Percentiles rank a stretch among this genome's conserved stretches.
Conservation (phyloP, 1,140 invertebrate genomes). For the Drosophila subpulchrella region DNA sequence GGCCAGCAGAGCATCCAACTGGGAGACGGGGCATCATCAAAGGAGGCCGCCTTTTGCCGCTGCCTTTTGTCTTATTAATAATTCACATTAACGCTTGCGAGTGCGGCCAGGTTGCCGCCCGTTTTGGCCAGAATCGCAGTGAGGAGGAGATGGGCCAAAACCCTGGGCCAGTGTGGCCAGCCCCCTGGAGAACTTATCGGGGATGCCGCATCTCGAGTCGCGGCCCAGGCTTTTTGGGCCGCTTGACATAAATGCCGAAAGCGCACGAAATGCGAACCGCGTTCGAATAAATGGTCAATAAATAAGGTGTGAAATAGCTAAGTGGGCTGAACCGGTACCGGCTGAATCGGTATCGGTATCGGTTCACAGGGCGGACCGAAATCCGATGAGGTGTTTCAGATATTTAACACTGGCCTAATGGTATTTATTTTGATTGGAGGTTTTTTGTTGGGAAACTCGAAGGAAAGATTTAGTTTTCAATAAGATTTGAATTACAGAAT, state of each 20-base stretch:
- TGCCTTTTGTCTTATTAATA: constrained; percentile 84
- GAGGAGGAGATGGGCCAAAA: not conserved
- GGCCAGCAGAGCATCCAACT: constrained; percentile 6
- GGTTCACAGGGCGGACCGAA: not conserved
- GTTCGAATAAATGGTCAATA: constrained; percentile 67
- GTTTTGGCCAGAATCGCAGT: constrained; percentile 32
- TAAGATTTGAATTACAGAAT: not conserved
- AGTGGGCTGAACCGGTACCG: constrained; percentile 52
- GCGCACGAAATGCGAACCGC: constrained; percentile 65
- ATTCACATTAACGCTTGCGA: constrained; percentile 84
- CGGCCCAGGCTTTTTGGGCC: constrained; percentile 13
- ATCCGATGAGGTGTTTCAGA: constrained; percentile 26
- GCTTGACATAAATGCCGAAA: constrained; percentile 81
- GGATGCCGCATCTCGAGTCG: constrained; percentile 41
- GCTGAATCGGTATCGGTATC: constrained; percentile 23
- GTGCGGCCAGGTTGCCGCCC: constrained; percentile 77
- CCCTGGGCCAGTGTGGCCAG: constrained; percentile 65
- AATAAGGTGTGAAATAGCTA: constrained; percentile 84
- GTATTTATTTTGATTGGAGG: constrained; percentile 59
- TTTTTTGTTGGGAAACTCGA: not conserved
- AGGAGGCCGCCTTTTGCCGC: constrained; percentile 70
- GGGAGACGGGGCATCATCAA: constrained; percentile 53
- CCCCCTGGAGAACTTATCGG: constrained; percentile 62
- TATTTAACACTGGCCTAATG: constrained; percentile 46
- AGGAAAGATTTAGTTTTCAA: not conserved